Evolutionary conservation across 2,797 vertebrate genomes (phyloP), one percentile per base, ranked within the genome.

Genomic region (Chaunax sp.): DNA sequence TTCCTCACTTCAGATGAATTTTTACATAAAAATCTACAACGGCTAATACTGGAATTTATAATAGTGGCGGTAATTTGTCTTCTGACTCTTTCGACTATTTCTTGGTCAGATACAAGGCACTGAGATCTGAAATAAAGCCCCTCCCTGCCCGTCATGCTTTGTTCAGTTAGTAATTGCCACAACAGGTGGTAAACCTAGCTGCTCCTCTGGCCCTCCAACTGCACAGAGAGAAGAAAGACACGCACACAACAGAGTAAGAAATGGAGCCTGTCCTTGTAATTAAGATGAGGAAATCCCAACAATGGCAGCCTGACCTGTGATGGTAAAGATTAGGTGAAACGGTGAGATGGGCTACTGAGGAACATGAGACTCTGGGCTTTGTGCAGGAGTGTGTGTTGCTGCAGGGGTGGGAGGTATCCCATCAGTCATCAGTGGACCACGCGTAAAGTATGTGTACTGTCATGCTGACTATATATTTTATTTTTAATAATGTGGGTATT

Each of bases 171-270:
- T 89, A 90, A 90, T 92, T 89, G 82, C 78, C 84, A 66, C 88
- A 90, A 89, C 90, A 93, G 92, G 90, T 94, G 94, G 89, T 76
- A 83, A 75, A 80, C 79, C 85, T 77, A 77, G 75, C 77, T 55
- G 67, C 58, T 84, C 81, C 78, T 64, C 60, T 55, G 58, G 81
- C 82, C 69, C 61, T 61, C 6, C 11, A 50, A 11, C 57, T 52
- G 77, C 66, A 69, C 46, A 64, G 35, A 45, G 40, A 71, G 67
- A 70, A 77, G 69, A 65, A 68, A 66, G 55, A 55, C 55, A 67
- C 64, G 13, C 59, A 80, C 64, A 69, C 58, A 46, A 71, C 58
- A 30, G 72, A 35, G 33, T 11, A 35, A 35, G 33, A 35, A 35
- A 35, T 11, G 6, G 33, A 35, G 33, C 33, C 33, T 62, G 72